These are phyloP conservation scores for Amblyjoppa proteus DNA, from an alignment of 2,888 invertebrate genomes.

Conservation along the genomic window DNA sequence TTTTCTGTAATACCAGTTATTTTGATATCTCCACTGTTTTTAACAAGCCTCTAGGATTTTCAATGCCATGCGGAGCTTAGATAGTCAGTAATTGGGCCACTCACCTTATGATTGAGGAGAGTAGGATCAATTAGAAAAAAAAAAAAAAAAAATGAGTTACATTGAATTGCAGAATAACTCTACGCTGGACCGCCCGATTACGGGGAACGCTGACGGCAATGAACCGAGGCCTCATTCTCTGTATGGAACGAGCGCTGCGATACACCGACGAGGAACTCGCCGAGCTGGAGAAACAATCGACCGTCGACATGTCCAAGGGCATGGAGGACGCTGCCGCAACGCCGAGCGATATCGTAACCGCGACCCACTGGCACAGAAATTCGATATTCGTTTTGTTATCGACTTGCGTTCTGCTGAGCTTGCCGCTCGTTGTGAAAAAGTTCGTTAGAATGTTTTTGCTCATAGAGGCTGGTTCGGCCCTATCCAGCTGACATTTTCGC, in stretches of 20 bases:
- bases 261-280: conserved; percentile 46
- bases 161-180: conserved; percentile 37
- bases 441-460: conserved; percentile 30
- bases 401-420: conserved; percentile 46
- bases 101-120: no score
- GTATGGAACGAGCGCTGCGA: conserved; percentile 35
- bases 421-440: conserved; percentile 47
- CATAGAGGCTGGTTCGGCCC: conserved; percentile 20
- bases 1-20: no score
- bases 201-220: conserved; percentile 31
- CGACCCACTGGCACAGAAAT: conserved; percentile 37
- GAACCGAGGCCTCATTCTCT: conserved; percentile 11
- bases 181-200: conserved; percentile 27
- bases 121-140: no score
- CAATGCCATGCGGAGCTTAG: no score
- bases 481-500: conserved; percentile 1
- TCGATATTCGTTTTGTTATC: conserved; percentile 45
- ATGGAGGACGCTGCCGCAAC: conserved; percentile 18
- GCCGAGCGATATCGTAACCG: neutral
- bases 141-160: neutral
- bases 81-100: no score
- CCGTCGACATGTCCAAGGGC: conserved; percentile 42
- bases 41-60: no score
- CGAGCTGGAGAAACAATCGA: conserved; percentile 39
- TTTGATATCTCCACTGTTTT: no score